Base-by-base conservation (phyloP, 2,113 vertebrate species). In the Zosterops lateralis region DNA sequence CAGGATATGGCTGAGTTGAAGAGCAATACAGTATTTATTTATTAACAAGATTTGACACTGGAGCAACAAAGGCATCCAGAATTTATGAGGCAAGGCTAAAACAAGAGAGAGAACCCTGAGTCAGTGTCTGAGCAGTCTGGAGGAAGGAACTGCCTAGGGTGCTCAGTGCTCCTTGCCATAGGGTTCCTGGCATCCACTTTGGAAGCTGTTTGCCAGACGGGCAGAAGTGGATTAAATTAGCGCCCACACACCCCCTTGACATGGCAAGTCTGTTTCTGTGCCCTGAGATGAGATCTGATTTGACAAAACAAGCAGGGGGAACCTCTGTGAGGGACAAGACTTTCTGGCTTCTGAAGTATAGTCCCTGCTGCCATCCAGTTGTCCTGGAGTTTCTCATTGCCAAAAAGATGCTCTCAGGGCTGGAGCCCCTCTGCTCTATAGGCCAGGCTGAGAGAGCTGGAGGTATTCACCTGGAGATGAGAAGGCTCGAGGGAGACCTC, bases 1-100 rank as follows among this genome's bases (percentile, higher is more conserved):
- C 53, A 65, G 91, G 31, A 62, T 81, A 32, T 54, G 61, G 77
- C 38, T 60, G 57, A 81, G 26, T 22, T 2, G 2, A 92, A 86
- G 65, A 78, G 77, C 60, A 78, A 53, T 86, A 65, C 58, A 48
- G 28, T 83, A n/a, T 84, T 92, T 79, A 42, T 71, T 93, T 91
- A 65, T 87, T 76, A 54, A 73, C 34, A 53, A 62, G 22, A 28
- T 58, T 61, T 79, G 54, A 77, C 60, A 80, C 50, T 85, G 0
- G 0, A 61, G 32, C 25, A 83, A 75, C 58, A 83, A 65, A 76
- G 68, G 32, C 53, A 53, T 31, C 29, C 32, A 54, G 67, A 65
- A 32, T 88, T 88, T 62, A 34, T 92, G 40, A 70, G 87, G 50
- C 4, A 3, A 80, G 71, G 40, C 57, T 64, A 32, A 84, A 92